Evolutionary conservation across 1,140 invertebrate genomes (phyloP).

Genomic region (Papilio glaucus): DNA sequence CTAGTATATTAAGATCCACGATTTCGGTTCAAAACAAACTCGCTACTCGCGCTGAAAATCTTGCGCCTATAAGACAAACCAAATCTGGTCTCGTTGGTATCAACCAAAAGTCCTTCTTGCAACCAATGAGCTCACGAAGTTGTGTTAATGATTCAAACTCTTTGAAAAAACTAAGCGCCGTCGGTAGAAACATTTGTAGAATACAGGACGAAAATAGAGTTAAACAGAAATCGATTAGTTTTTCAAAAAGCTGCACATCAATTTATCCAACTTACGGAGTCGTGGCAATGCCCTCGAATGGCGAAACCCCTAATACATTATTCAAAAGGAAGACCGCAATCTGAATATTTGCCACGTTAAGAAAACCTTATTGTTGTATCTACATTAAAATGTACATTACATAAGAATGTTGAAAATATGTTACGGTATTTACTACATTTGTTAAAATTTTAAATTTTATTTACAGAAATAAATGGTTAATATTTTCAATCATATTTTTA

Average conservation of each 20-base stretch:
- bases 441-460: conserved; percentile 30
- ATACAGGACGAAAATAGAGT: conserved; percentile 61
- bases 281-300: conserved; percentile 62
- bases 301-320: conserved; percentile 47
- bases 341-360: conserved; percentile 13
- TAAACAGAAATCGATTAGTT: conserved; percentile 64
- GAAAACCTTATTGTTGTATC: neutral
- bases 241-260: conserved; percentile 73
- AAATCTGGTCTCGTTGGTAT: conserved; percentile 63
- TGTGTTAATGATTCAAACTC: conserved; percentile 59
- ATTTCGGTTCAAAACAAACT: conserved; percentile 78
- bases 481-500: neutral
- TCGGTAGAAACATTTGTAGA: conserved; percentile 75
- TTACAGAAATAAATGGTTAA: neutral
- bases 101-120: conserved; percentile 50
- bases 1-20: conserved; percentile 75
- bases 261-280: conserved; percentile 72
- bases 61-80: conserved; percentile 55
- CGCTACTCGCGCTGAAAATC: conserved; percentile 48
- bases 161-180: conserved; percentile 73
- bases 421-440: conserved; percentile 26
- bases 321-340: conserved; percentile 44
- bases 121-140: conserved; percentile 52
- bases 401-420: conserved; percentile 15
- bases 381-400: conserved; percentile 4